Evolutionary conservation across 2,888 invertebrate species (phyloP), one percentile per base, ranked within the genome.

Genomic region (Steinernema carpocapsae): DNA sequence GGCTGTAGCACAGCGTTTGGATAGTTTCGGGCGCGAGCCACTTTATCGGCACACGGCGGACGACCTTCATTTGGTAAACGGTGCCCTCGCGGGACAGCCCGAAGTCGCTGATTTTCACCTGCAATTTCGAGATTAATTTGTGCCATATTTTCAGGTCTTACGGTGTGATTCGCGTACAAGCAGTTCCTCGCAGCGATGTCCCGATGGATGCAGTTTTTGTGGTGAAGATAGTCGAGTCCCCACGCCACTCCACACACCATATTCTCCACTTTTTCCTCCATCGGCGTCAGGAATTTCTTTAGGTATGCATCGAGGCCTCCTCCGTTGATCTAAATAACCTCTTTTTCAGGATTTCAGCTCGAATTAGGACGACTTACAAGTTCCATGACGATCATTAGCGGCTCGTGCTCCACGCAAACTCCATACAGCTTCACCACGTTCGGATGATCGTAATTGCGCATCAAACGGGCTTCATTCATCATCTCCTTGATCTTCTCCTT

Each of bases 31-130:
- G 77, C 0, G 76, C 72, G 42, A 77, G 70, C 76, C 74, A 76
- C 52, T 77, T 77, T 46, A 74, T 72, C 10, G 77, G 77, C 32
- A 77, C 48, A 22, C 56, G 46, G 37, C 78, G 76, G 12, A 76
- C 72, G 74, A 75, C 51, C 12, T 77, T 80, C 78, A 82, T 79
- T 46, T 76, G 73, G 76, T 81, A 82, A 24, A 52, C 43, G 1
- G 70, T 72, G 12, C 82, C 82, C 37, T 79, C 81, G 17, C 80
- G 72, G 0, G 79, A 77, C 70, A 82, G 56, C 17, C 80, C 79
- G 24, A 80, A 80, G 52, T 80, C 79, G 4, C 77, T 72, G 48
- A 82, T 82, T 48, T 82, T 82, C 7, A 80, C 79, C 56, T 75
- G 17, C 24, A 46, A 43, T 7, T 7, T 12, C n/a, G 71, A n/a